These are phyloP conservation scores for Anolis carolinensis DNA, from an alignment of 2,113 vertebrate species.

Conservation along the genomic window DNA sequence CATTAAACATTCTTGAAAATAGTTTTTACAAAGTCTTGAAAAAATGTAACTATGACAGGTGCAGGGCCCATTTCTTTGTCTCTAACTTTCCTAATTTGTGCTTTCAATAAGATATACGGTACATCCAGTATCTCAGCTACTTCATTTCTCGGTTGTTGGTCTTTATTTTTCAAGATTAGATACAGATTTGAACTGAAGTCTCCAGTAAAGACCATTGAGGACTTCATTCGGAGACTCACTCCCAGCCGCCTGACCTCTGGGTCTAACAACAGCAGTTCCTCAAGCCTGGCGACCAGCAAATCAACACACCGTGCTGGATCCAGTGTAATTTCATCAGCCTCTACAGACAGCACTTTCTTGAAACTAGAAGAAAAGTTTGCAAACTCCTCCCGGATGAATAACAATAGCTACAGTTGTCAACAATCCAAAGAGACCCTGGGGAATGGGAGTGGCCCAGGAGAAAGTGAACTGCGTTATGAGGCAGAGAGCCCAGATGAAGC, in stretches of 20 bases:
- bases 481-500: conserved; percentile 96
- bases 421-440: conserved; percentile 53
- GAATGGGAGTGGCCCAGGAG: conserved; percentile 45
- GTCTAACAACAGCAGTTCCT: conserved; percentile 88
- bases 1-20: background rate
- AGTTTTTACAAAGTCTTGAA: background rate
- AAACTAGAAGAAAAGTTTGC: conserved; percentile 83
- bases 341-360: conserved; percentile 81
- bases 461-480: conserved; percentile 89
- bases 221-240: conserved; percentile 93
- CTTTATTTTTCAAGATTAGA: conserved; percentile 80
- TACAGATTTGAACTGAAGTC: conserved; percentile 90
- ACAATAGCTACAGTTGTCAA: conserved; percentile 71
- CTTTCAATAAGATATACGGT: background rate
- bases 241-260: conserved; percentile 90
- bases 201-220: conserved; percentile 95
- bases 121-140: background rate
- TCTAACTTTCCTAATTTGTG: background rate
- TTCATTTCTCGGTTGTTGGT: background rate
- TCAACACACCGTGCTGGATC: conserved; percentile 78
- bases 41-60: background rate
- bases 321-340: conserved; percentile 77
- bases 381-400: conserved; percentile 40
- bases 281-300: conserved; percentile 83
- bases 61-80: no score